Conservation (phyloP, 2,113 vertebrate genomes). For the Aepyceros melampus region DNA sequence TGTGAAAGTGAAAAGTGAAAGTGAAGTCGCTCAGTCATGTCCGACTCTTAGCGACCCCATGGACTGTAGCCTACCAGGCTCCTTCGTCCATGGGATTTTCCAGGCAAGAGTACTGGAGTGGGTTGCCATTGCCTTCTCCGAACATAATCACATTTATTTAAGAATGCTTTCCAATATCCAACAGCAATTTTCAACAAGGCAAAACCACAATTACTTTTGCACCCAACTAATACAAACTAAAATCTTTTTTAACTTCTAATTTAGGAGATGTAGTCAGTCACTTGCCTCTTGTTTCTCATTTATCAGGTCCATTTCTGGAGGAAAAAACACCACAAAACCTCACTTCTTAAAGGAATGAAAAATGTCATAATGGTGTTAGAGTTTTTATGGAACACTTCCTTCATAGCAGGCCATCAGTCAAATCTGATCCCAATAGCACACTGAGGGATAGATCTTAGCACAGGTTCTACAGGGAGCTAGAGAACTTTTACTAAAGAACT, state of each 20-base stretch:
- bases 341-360: background rate
- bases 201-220: background rate
- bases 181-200: background rate
- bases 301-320: background rate
- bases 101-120: too few species aligned
- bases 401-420: background rate
- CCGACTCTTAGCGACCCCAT: too few species aligned
- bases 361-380: background rate
- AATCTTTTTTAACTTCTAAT: background rate
- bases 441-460: background rate
- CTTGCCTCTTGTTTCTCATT: background rate
- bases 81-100: too few species aligned
- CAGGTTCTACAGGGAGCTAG: fast-evolving
- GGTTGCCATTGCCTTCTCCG: too few species aligned
- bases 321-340: background rate
- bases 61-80: too few species aligned
- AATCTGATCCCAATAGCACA: background rate
- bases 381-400: background rate
- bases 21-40: too few species aligned
- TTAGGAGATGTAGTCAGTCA: background rate
- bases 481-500: background rate
- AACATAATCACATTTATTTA: background rate
- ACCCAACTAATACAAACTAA: background rate
- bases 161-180: background rate
- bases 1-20: too few species aligned